A percentile compares a stretch with the other conserved stretches of the same genome.
Conservation (phyloP, 2,113 vertebrate genomes). For the Eidolon helvum region DNA sequence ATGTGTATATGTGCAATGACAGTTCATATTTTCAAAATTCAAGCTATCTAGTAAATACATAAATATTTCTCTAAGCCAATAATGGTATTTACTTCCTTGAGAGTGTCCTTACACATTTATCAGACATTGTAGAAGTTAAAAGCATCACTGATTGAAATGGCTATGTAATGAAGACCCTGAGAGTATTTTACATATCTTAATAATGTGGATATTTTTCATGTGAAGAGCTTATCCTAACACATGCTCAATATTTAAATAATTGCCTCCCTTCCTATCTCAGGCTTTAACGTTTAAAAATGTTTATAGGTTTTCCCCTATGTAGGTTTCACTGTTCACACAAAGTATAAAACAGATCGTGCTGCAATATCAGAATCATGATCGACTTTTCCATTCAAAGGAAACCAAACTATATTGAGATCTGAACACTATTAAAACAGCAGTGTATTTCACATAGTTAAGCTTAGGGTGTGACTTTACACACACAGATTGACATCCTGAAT, state of each 20-base stretch:
- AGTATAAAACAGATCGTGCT: background rate
- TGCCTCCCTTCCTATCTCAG: background rate
- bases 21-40: conserved; percentile 28
- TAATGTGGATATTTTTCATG: background rate
- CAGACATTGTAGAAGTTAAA: conserved; percentile 32
- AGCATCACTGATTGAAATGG: background rate
- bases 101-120: conserved; percentile 17
- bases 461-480: background rate
- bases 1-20: background rate
- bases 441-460: background rate
- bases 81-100: background rate
- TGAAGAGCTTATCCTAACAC: background rate
- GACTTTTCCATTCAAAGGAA: conserved; percentile 51
- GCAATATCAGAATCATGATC: background rate
- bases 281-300: background rate
- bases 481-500: background rate
- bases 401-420: background rate
- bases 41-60: conserved; percentile 42
- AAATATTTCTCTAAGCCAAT: conserved; percentile 48
- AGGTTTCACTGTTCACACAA: background rate
- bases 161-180: background rate
- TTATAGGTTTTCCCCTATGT: background rate
- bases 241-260: conserved; percentile 5
- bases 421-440: background rate
- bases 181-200: background rate